Conservation (phyloP, 2,797 vertebrate genomes). For the Xenopus petersii region DNA sequence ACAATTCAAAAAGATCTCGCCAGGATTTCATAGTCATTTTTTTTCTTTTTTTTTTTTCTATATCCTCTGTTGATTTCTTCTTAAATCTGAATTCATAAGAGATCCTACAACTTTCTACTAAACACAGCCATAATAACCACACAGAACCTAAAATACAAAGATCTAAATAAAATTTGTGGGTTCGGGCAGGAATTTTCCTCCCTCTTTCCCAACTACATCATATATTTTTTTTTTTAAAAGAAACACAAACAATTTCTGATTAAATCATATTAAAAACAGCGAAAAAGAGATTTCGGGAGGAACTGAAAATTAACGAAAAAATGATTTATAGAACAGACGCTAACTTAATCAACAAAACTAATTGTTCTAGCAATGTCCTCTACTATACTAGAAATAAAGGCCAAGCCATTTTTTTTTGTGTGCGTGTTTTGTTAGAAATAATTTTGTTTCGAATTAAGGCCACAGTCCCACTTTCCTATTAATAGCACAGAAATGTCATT, state of each 20-base stretch:
- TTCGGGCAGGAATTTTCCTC: not conserved
- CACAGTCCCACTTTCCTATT: slow-evolving; percentile 32
- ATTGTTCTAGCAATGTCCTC: slow-evolving; percentile 31
- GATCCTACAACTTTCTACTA: slow-evolving; percentile 48
- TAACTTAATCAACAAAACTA: slow-evolving; percentile 38
- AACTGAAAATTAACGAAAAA: slow-evolving; percentile 38
- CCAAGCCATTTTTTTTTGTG: slow-evolving; percentile 17
- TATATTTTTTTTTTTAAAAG: slow-evolving; percentile 24
- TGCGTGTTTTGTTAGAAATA: slow-evolving; percentile 15
- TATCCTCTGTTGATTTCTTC: slow-evolving; percentile 35
- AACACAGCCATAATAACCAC: slow-evolving; percentile 42
- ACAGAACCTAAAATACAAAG: slow-evolving; percentile 41
- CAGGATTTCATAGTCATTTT: slow-evolving; percentile 53
- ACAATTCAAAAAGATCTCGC: slow-evolving; percentile 45
- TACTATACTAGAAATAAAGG: slow-evolving; percentile 31
- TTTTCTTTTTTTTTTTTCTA: slow-evolving; percentile 66
- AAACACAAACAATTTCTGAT: slow-evolving; percentile 34
- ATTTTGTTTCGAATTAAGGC: slow-evolving; percentile 30
- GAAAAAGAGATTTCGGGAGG: slow-evolving; percentile 17
- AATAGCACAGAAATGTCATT: too few species aligned
- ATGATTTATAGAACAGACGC: slow-evolving; percentile 43
- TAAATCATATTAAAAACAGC: slow-evolving; percentile 37
- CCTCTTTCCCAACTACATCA: slow-evolving; percentile 17
- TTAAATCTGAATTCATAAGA: slow-evolving; percentile 34
- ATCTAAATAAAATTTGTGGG: slow-evolving; percentile 40